A percentile compares a stretch with the other conserved stretches of the same genome.
Conservation (phyloP, 2,113 vertebrate genomes). For the Henicopernis longicauda region DNA sequence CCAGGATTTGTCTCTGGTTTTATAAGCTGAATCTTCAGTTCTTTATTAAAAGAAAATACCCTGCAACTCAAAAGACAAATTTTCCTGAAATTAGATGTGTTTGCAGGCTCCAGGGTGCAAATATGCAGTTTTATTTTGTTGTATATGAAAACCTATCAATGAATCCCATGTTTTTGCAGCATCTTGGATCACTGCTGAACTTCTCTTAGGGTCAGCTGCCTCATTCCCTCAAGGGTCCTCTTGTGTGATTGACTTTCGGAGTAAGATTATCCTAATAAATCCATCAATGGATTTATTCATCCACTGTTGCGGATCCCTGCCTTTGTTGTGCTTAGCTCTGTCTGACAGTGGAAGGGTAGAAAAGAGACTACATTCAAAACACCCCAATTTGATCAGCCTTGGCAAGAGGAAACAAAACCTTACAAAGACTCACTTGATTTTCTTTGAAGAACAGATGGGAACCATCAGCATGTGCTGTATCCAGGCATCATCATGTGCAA, state of each 20-base stretch:
- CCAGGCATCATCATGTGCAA: no score
- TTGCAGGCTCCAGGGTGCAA: background rate
- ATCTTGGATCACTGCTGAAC: background rate
- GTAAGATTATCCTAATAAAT: background rate
- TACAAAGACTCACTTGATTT: background rate
- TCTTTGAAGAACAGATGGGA: background rate
- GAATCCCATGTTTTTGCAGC: background rate
- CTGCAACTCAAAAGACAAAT: background rate
- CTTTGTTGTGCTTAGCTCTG: background rate
- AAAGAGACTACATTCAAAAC: background rate
- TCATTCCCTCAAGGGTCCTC: background rate
- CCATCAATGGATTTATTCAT: background rate
- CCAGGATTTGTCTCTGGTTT: background rate
- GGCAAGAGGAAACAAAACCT: background rate
- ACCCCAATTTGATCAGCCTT: background rate
- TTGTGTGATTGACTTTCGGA: background rate
- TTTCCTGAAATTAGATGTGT: background rate
- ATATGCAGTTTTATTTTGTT: background rate
- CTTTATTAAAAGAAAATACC: background rate
- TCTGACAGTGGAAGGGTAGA: background rate
- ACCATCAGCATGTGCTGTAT: background rate
- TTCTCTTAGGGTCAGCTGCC: background rate
- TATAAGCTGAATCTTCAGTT: background rate
- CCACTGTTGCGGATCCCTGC: background rate
- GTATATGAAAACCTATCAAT: background rate